Conservation (phyloP, 2,888 invertebrate genomes). For the Synanthedon tipuliformis region DNA sequence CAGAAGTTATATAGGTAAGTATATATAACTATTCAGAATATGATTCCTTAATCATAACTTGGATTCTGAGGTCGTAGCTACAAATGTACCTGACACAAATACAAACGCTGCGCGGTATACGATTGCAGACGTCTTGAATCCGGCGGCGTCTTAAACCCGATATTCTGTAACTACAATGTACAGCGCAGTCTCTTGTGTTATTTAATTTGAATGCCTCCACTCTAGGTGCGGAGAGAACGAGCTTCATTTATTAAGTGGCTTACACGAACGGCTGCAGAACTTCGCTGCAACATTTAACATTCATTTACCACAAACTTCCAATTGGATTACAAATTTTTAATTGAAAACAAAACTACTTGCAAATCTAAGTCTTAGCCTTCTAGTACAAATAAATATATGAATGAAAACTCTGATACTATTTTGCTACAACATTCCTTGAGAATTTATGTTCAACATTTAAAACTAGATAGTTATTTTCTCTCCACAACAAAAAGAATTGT, state of each 20-base stretch:
- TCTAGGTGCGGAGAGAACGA: constrained; percentile 14
- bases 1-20: too few relatives aligned
- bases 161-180: constrained; percentile 16
- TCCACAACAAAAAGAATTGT: neutral
- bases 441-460: neutral
- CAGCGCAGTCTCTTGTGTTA: constrained; percentile 17
- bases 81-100: neutral
- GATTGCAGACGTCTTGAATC: constrained; percentile 9
- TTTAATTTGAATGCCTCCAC: constrained; percentile 25
- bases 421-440: neutral
- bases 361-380: neutral
- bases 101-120: constrained; percentile 1
- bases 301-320: neutral
- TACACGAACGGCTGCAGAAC: constrained; percentile 4
- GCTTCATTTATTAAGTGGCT: constrained; percentile 21
- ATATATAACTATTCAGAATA: too few relatives aligned
- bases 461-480: neutral
- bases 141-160: constrained; percentile 11
- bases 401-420: too few relatives aligned
- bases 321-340: neutral
- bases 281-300: constrained; percentile 1
- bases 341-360: neutral
- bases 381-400: too few relatives aligned
- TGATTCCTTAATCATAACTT: too few relatives aligned
- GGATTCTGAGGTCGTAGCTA: neutral